Base-by-base conservation (phyloP, 2,797 vertebrate genomes). In the Pseudomugil gertrudae region DNA sequence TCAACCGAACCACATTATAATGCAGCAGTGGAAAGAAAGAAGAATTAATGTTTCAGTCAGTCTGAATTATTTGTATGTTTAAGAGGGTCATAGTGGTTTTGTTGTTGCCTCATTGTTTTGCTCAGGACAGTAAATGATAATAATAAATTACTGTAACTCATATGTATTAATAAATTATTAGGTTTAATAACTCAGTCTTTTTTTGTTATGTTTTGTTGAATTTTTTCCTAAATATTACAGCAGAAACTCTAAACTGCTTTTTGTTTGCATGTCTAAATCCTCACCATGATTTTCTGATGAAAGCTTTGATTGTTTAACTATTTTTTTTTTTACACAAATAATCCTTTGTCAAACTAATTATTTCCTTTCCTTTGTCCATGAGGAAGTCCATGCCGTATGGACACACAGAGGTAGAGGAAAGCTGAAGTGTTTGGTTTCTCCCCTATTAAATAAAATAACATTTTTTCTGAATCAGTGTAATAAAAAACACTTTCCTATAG, bases 281-380 rank as follows among this genome's bases (percentile, higher is more conserved):
- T 76, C 19, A 1, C 33, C 60, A 52, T 65, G 61, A 50, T 57
- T 21, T 56, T 45, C 43, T 26, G 40, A 69, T 59, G 27, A 67
- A 63, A 62, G 57, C 62, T 68, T 72, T 80, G 69, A 76, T 84
- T 79, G 33, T 58, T 66, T 59, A 76, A 76, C 61, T 65, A 40
- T 76, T 80, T 83, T 83, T 32, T 83, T 76, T 38, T 50, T 15
- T 15, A 33, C 51, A 63, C 70, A 76, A 78, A 57, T 66, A 60
- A 61, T 64, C 72, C 77, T 79, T 89, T 87, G 78, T 86, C 80
- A 79, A 86, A 72, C 59, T 72, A 89, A 89, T 82, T 66, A 73
- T 80, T 89, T 86, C 76, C 77, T 87, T 87, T 66, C 78, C 21
- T 78, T 72, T 74, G 63, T 81, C 69, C 61, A 57, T 24, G 59